phyloP scores from a whole-genome alignment of 2,797 vertebrate species.

The Onychomys arenicola region DNA sequence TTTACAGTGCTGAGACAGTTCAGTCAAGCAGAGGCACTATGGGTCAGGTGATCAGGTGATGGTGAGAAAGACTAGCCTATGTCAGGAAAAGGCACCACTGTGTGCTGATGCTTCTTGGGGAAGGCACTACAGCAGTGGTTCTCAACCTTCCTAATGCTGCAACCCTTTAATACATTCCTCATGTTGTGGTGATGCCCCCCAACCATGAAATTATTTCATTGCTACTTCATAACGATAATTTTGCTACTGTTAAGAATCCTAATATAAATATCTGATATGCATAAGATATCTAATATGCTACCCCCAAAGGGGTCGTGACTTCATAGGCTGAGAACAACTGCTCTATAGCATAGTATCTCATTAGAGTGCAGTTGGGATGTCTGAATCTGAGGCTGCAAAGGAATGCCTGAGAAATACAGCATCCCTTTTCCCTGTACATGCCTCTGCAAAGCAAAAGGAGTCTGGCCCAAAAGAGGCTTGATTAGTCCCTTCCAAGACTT shows the following conservation, averaged over 20 bases:
- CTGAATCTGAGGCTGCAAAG: not conserved
- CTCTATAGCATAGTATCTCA: not conserved
- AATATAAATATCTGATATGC: not conserved
- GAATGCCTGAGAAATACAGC: not conserved
- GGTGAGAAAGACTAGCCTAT: not conserved
- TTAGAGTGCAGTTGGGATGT: not conserved
- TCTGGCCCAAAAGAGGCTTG: not conserved
- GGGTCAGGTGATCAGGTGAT: not conserved
- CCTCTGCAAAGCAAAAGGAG: not conserved
- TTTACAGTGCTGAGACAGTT: not conserved
- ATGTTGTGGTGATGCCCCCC: not conserved
- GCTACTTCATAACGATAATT: not conserved
- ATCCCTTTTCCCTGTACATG: not conserved
- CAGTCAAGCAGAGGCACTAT: not conserved
- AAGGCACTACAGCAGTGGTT: not conserved
- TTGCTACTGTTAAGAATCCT: not conserved
- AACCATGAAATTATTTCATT: not conserved
- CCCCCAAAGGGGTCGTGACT: not conserved
- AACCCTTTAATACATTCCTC: not conserved
- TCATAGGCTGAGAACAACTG: no score
- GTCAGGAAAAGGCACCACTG: not conserved
- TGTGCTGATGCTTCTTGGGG: not conserved
- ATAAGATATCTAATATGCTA: not conserved
- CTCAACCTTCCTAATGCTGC: not conserved
- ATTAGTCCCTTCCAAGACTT: not conserved